Conservation (phyloP, 2,888 invertebrate genomes). For the Cacoxenus indagator region DNA sequence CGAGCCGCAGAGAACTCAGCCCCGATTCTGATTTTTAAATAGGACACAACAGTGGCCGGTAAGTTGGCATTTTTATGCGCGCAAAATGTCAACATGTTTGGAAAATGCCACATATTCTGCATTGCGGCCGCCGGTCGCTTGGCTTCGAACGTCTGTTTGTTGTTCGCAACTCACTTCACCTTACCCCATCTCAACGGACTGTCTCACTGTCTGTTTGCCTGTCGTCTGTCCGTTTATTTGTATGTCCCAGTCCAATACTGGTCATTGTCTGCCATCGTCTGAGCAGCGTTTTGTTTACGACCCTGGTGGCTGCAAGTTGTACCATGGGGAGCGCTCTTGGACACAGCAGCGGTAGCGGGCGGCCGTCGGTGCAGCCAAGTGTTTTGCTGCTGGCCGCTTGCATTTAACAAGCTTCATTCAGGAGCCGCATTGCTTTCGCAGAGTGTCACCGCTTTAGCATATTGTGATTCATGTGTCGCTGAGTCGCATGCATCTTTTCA, state of each 20-base stretch:
- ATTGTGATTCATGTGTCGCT: conserved; percentile 61
- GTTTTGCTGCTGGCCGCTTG: conserved; percentile 50
- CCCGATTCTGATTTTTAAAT: conserved; percentile 66
- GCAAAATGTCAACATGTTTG: conserved; percentile 68
- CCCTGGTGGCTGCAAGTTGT: conserved; percentile 39
- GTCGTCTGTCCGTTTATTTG: conserved; percentile 6
- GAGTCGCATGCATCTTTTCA: conserved; percentile 15
- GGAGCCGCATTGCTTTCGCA: conserved; percentile 65
- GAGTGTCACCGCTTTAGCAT: conserved; percentile 68
- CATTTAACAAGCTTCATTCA: conserved; percentile 55
- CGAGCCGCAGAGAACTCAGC: conserved; percentile 41
- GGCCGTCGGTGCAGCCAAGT: conserved; percentile 49
- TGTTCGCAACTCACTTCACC: conserved; percentile 21
- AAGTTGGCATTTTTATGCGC: conserved; percentile 64
- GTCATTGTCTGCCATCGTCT: conserved; percentile 33
- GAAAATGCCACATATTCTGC: conserved; percentile 69
- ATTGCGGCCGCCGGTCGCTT: conserved; percentile 56
- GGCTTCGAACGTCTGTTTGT: conserved; percentile 28
- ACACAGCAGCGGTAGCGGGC: conserved; percentile 7
- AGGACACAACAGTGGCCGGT: conserved; percentile 67
- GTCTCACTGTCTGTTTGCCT: background rate
- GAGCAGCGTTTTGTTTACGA: conserved; percentile 60
- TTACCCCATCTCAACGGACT: conserved; percentile 3
- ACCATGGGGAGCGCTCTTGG: conserved; percentile 30
- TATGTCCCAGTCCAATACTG: conserved; percentile 17